Base-by-base conservation (phyloP, 1,140 invertebrate genomes). In the Homarus americanus region DNA sequence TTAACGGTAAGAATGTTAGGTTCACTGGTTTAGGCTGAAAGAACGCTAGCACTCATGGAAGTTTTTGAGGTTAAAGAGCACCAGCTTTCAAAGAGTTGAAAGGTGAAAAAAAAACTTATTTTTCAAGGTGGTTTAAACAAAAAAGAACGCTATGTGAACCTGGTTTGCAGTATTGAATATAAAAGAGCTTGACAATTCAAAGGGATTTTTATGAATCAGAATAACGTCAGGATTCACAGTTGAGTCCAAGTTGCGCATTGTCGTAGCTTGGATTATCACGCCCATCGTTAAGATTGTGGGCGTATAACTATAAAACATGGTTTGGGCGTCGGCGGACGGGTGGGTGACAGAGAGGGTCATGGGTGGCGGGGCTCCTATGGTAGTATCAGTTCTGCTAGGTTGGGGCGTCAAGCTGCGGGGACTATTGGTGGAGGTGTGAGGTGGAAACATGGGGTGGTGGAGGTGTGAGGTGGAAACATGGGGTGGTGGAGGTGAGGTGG, bases 331-430 rank as follows among this genome's bases (percentile, higher is more conserved):
- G 82, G 66, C 63, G 53, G 36, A 63, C 2, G 38, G 36, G 82
- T 38, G 28, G n/a, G 82, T 44, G 63, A 12, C n/a, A 24, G 82
- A 49, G 44, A 53, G 69, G 32, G 72, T 73, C 32, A 75, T 20
- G 36, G 86, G 53, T n/a, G 49, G 41, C 17, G 15, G 24, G 73
- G 34, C 44, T 44, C 49, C 49, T 20, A n/a, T 86, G 41, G 69
- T 63, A 32, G 34, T 53, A 78, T 87, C 84, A 87, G 84, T 87
- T 87, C 84, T 58, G 84, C 85, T 82, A 82, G 24, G 78, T n/a
- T 44, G 84, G 73, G n/a, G 75, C 34, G 38, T 32, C 44, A 44
- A 34, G 28, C 20, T 24, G 10, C 12, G 58, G 49, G 28, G 79
- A 32, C 53, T 76, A 41, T 20, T 58, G 38, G 36, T 1, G 41